Conservation (phyloP, 2,888 invertebrate species). For the Pantelozetes paolii region DNA sequence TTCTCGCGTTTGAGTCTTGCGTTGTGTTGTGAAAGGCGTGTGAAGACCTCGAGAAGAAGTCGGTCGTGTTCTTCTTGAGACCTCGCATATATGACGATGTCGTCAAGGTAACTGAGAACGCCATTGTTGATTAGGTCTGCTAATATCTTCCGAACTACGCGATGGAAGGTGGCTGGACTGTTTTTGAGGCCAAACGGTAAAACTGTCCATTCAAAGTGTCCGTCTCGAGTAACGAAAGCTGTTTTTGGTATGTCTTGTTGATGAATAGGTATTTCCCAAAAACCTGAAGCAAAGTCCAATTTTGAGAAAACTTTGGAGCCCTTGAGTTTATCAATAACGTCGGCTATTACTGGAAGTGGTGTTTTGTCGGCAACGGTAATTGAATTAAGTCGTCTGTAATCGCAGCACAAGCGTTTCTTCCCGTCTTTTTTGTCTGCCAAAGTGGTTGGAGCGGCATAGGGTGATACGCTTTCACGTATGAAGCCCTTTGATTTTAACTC, state of each 20-base stretch:
- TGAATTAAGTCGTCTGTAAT: constrained; percentile 43
- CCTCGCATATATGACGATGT: constrained; percentile 46
- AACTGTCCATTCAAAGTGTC: constrained; percentile 45
- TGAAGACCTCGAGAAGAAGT: constrained; percentile 45
- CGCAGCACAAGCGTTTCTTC: constrained; percentile 42
- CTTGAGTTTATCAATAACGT: constrained; percentile 45
- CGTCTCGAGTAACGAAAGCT: constrained; percentile 47
- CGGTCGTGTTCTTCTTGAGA: constrained; percentile 44
- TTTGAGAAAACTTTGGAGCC: constrained; percentile 44
- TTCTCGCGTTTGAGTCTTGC: constrained; percentile 47
- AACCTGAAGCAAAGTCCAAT: constrained; percentile 47
- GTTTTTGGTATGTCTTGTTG: constrained; percentile 47
- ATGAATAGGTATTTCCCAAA: constrained; percentile 47
- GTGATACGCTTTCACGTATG: constrained; percentile 25
- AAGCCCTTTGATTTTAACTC: constrained; percentile 23
- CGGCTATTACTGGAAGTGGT: constrained; percentile 47
- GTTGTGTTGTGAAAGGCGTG: constrained; percentile 38
- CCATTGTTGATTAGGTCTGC: constrained; percentile 45
- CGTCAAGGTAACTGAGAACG: constrained; percentile 47
- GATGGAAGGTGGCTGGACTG: constrained; percentile 47
- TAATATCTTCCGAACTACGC: constrained; percentile 46
- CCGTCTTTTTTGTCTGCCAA: constrained; percentile 37
- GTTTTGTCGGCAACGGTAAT: constrained; percentile 47
- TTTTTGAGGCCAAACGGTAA: constrained; percentile 48
- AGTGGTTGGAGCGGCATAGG: constrained; percentile 30